Conservation (phyloP, 2,888 invertebrate species). For the Drosophila diplacantha region DNA sequence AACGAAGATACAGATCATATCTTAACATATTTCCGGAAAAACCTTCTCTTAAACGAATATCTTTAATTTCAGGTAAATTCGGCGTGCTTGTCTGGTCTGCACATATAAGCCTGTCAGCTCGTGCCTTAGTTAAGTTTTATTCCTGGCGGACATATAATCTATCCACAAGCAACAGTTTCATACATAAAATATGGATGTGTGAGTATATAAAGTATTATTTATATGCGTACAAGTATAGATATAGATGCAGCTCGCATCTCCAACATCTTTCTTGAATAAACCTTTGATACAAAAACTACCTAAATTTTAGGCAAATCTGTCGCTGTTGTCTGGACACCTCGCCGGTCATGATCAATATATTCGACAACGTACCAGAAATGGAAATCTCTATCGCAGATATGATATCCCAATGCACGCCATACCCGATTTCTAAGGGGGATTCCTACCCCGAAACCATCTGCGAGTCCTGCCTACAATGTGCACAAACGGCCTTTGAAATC, state of each 20-base stretch:
- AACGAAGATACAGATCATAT: not conserved
- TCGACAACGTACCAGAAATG: not conserved
- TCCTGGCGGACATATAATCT: not conserved
- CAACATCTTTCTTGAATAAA: not conserved
- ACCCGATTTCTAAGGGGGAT: not conserved
- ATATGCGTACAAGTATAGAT: too few species aligned
- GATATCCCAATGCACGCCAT: not conserved
- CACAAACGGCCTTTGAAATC: constrained; percentile 1
- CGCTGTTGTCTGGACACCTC: not conserved
- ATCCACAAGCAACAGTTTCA: not conserved
- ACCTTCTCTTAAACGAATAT: not conserved
- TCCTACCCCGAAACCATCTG: not conserved
- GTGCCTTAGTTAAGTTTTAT: not conserved
- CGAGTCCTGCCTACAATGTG: not conserved
- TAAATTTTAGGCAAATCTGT: not conserved
- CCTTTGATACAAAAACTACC: not conserved
- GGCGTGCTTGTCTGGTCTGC: not conserved
- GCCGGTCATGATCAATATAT: constrained; percentile 2
- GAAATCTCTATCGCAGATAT: not conserved
- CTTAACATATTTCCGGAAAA: not conserved
- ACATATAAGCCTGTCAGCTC: not conserved
- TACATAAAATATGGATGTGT: not conserved
- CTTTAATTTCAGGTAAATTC: not conserved
- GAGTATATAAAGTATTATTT: too few species aligned
- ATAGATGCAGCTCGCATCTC: not conserved